Conservation (phyloP, 2,797 vertebrate species). For the Tokudaia tokunoshimensis region DNA sequence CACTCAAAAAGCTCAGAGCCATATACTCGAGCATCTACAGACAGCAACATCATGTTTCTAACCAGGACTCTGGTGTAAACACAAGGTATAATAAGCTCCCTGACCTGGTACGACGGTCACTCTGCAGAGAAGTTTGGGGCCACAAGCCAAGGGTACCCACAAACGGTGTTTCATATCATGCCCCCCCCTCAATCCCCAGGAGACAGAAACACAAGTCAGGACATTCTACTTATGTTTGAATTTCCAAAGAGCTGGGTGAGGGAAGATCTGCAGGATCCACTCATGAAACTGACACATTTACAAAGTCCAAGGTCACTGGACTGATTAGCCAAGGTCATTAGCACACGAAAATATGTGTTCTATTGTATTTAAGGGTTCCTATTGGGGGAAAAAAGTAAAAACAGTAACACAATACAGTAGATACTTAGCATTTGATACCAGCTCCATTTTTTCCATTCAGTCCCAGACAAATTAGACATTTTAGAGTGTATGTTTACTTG, state of each 20-base stretch:
- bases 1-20: background rate
- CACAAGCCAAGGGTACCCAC: background rate
- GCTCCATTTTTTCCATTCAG: background rate
- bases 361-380: background rate
- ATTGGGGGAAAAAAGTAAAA: background rate
- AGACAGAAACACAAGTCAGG: background rate
- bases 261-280: background rate
- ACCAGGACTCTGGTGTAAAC: background rate
- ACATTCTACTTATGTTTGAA: background rate
- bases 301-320: background rate
- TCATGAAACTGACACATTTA: background rate
- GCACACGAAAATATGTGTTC: background rate
- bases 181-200: background rate
- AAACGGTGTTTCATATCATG: background rate
- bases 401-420: background rate
- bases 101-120: no score
- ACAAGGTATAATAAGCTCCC: background rate
- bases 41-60: background rate
- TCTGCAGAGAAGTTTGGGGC: background rate
- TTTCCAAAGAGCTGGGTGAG: background rate
- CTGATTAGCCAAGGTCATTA: background rate
- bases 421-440: background rate
- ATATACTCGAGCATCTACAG: background rate
- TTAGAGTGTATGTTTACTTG: background rate
- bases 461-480: background rate